phyloP scores from a whole-genome alignment of 1,140 invertebrate species.

The Zelostemma sp. region DNA sequence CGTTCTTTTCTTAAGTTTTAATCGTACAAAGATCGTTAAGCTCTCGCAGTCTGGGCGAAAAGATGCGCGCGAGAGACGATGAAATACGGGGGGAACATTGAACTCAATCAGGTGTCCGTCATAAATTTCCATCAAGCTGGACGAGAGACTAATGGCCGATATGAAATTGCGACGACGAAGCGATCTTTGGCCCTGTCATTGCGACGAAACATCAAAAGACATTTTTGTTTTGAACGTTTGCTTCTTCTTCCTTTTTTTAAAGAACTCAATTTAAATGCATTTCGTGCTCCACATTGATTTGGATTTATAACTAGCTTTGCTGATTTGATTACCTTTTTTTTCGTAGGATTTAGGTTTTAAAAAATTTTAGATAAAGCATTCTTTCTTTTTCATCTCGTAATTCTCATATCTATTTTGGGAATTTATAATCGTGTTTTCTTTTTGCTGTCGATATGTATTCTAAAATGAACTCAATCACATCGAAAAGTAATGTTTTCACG shows the following conservation, averaged over 20 bases:
- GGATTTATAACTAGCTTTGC: too few species aligned
- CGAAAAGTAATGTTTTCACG: too few species aligned
- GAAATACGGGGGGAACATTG: conserved; percentile 65
- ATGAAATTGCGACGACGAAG: conserved; percentile 45
- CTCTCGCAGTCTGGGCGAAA: conserved; percentile 2
- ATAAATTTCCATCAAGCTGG: conserved; percentile 67
- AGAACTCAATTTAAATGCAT: too few species aligned
- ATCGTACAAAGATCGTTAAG: conserved; percentile 16
- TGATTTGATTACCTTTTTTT: too few species aligned
- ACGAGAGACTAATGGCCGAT: conserved; percentile 48
- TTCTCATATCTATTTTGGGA: too few species aligned
- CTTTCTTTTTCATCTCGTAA: too few species aligned
- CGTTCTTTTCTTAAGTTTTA: conserved; percentile 11
- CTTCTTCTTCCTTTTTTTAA: neutral
- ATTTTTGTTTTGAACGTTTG: neutral
- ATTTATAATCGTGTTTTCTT: too few species aligned
- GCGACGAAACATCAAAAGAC: neutral
- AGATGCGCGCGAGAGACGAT: conserved; percentile 39
- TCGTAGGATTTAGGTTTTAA: too few species aligned
- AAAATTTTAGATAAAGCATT: too few species aligned
- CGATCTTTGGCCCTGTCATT: conserved; percentile 4
- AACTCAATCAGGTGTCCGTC: conserved; percentile 67
- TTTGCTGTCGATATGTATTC: too few species aligned
- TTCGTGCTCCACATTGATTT: too few species aligned
- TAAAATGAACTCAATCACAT: too few species aligned